Base-by-base conservation (phyloP, 2,888 invertebrate species). In the Cryptocheilus praepositus region DNA sequence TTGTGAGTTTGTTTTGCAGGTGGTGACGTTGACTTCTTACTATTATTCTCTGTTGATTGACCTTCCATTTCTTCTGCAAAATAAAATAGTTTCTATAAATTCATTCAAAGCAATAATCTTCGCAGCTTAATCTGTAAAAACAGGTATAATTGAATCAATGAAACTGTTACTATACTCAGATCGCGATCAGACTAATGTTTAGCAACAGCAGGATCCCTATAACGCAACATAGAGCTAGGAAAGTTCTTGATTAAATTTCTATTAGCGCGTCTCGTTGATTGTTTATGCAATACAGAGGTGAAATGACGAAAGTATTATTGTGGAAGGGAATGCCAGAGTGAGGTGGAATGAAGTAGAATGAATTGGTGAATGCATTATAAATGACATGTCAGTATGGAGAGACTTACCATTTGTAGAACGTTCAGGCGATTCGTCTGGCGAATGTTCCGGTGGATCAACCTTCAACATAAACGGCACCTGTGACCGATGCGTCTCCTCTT, bases 381-480 rank as follows among this genome's bases (percentile, higher is more conserved):
- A 36, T 36, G 36, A 36, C 36, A 36, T 36, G 36, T 36, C 36
- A 36, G 4, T 36, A 7, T 28, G 36, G 36, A 11, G 5, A 4
- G 65, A 68, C 80, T 78, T 73, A 86, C 86, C 87, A 74, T 82
- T 85, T 3, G 82, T 70, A n/a, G 85, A 83, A 76, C 85, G 83
- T 66, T 82, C 81, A 19, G 77, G 73, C 8, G 79, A 77, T 11
- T 80, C 69, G 55, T 74, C 77, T 13, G 79, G 70, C 15, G 81
- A 73, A 52, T 86, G 85, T 45, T 84, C 84, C 7, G 85, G 82
- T 7, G 83, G 85, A 64, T 87, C 85, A 51, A 85, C 80, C 61
- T 87, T 86, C 81, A 87, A 83, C 43, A 83, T 75, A 66, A 82
- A 80, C 58, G 81, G 75, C 36, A 83, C 71, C 61, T 81, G 76